Evolutionary conservation across 1,140 invertebrate genomes (phyloP).

Genomic region (Drosophila triauraria): DNA sequence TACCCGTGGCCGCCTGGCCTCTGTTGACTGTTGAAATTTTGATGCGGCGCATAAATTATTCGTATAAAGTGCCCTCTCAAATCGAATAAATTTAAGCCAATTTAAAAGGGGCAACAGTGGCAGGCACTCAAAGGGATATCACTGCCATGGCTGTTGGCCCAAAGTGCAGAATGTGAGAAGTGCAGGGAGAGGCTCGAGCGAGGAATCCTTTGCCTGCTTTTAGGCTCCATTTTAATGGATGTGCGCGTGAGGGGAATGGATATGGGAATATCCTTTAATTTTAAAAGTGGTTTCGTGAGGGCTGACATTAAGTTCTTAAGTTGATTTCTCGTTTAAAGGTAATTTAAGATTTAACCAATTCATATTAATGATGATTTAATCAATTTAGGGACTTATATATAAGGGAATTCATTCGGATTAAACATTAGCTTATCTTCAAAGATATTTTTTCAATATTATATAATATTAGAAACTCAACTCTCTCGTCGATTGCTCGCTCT

Average conservation of each 20-base stretch:
- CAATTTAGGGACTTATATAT: too few species aligned
- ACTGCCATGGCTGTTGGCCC: background rate
- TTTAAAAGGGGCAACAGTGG: constrained; percentile 50
- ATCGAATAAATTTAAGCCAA: constrained; percentile 70
- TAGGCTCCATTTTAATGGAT: constrained; percentile 11
- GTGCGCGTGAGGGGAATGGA: background rate
- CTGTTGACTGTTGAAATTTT: constrained; percentile 59
- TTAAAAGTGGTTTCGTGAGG: background rate
- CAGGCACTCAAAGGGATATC: constrained; percentile 39
- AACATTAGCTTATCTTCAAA: too few species aligned
- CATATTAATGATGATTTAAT: too few species aligned
- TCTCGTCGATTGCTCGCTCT: too few species aligned
- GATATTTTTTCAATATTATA: too few species aligned
- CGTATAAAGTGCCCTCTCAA: constrained; percentile 47
- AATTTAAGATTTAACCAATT: too few species aligned
- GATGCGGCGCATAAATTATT: constrained; percentile 61
- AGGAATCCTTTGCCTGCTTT: constrained; percentile 5
- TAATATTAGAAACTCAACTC: too few species aligned
- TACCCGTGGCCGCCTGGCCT: background rate
- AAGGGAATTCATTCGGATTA: too few species aligned
- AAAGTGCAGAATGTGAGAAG: constrained; percentile 4
- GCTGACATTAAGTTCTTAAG: background rate
- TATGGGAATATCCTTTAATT: background rate
- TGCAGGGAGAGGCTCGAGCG: background rate
- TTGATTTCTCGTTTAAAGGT: background rate